Conservation (phyloP, 1,140 invertebrate genomes). For the Frieseomelitta varia region DNA sequence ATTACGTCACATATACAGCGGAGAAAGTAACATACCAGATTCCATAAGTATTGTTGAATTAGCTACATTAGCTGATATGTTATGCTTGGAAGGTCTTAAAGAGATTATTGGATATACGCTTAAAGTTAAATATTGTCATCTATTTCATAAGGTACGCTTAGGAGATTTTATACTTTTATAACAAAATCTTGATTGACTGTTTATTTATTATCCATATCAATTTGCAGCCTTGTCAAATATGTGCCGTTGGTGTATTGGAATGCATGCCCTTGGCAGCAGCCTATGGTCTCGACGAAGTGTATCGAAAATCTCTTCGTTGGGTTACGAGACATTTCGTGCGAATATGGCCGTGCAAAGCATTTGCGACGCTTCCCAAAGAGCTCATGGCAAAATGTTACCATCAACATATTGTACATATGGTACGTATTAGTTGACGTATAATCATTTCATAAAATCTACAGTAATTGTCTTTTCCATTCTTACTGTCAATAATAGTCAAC, state of each 20-base stretch:
- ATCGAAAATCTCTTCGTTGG: slow-evolving; percentile 92
- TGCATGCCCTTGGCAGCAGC: slow-evolving; percentile 91
- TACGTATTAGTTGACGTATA: slow-evolving; percentile 49
- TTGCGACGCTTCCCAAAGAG: slow-evolving; percentile 90
- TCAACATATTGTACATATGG: slow-evolving; percentile 90
- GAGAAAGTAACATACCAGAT: slow-evolving; percentile 91
- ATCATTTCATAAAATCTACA: background rate
- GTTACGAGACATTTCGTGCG: slow-evolving; percentile 91
- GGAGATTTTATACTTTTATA: background rate
- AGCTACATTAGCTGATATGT: slow-evolving; percentile 92
- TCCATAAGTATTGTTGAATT: slow-evolving; percentile 92
- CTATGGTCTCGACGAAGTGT: slow-evolving; percentile 93
- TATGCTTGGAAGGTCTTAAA: slow-evolving; percentile 93
- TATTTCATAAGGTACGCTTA: slow-evolving; percentile 89
- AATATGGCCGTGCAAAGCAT: slow-evolving; percentile 93
- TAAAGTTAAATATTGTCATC: slow-evolving; percentile 94
- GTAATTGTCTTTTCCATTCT: background rate
- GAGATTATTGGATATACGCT: slow-evolving; percentile 94
- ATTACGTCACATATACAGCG: slow-evolving; percentile 95
- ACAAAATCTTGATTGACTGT: background rate
- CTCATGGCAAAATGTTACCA: slow-evolving; percentile 91
- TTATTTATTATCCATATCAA: background rate
- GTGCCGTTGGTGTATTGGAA: slow-evolving; percentile 90
- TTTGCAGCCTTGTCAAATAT: slow-evolving; percentile 89
- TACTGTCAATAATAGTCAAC: slow-evolving; percentile 79